Base-by-base conservation (phyloP, 92 coral and sea anemone genomes). In the Porites evermanni region DNA sequence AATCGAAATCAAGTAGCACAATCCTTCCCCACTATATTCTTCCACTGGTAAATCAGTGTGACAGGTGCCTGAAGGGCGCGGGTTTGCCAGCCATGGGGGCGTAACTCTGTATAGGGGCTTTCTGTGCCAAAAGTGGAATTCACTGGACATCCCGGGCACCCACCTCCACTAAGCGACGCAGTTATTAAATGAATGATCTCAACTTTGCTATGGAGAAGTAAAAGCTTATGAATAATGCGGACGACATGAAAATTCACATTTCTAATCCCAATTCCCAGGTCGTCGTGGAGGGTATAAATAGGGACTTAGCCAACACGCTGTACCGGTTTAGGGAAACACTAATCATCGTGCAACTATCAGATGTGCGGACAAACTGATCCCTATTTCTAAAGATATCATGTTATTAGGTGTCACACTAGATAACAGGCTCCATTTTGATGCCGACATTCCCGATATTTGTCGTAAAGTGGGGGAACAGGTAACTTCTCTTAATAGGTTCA, bases 401-500 rank as follows among this genome's bases (percentile, higher is more conserved):
- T 66, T 16, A 66, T 66, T 66, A 66, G 70, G 70, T 66, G 70
- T 66, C 24, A 66, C 70, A 13, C 19, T 66, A 66, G 70, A n/a
- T 47, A 20, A 18, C 67, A 83, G 72, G 23, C 69, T 73, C 20
- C 29, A 83, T 20, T 72, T 83, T 73, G 87, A 83, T 17, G 16
- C 81, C 0, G 72, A 83, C 56, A 20, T 38, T 38, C 47, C 47
- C 47, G 47, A 38, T 38, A 38, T 38, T 38, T 38, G 47, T 38
- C 5, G 84, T 5, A 78, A 86, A 65, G 84, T 86, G 2, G 84
- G 84, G 7, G 69, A 78, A 12, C 84, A 86, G 52, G 56, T 78
- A 11, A 86, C 78, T 77, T 79, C 84, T 50, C 78, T 86, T 10
- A 86, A 78, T 53, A 77, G 84, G 19, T 68, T 78, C 4, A 86